Evolutionary conservation across 2,797 vertebrate genomes (phyloP), one percentile per base, ranked within the genome.

Genomic region (Acanthurus leucopareius): DNA sequence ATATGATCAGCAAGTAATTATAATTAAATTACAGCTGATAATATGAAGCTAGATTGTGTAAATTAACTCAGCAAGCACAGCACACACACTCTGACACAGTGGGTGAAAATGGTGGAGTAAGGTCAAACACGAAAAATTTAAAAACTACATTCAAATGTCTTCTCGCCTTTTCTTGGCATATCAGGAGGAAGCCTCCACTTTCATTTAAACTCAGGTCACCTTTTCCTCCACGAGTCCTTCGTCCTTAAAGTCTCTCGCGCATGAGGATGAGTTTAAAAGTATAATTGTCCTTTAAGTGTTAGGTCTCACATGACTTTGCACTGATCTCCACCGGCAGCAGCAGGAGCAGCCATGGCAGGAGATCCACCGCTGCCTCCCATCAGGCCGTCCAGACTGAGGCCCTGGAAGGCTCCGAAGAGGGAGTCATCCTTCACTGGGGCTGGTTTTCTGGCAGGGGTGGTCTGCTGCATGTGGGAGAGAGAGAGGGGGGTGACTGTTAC

Each of bases 331-430:
- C 74, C 87, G 0, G 44, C 75, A 13, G 38, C 20, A 2, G 62
- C 17, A 3, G 84, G 5, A 3, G 56, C 45, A 7, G 48, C 35
- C 1, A 54, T 7, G 10, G 83, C 64, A 32, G 90, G 20, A 4
- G 89, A 59, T 35, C 71, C 69, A 1, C 59, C 83, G 1, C 73
- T n/a, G 5, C 79, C 44, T 59, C 93, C 88, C 17, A 89, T 80
- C 40, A 93, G 61, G 22, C 88, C 92, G 0, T 94, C 90, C 82
- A 96, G 92, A 78, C 93, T 95, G 65, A 96, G 91, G 16, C 94
- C 93, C 66, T 94, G 94, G 66, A 96, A 96, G 47, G 94, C 93
- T 66, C 94, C 94, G 11, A 96, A 95, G 65, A 96, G 91, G 19
- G 93, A 93, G 3, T 95, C 83, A 0, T 94, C 91, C 57, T 93